Evolutionary conservation across 2,113 vertebrate genomes (phyloP), one percentile per base, ranked within the genome.

Genomic region (Lepidothrix coronata): DNA sequence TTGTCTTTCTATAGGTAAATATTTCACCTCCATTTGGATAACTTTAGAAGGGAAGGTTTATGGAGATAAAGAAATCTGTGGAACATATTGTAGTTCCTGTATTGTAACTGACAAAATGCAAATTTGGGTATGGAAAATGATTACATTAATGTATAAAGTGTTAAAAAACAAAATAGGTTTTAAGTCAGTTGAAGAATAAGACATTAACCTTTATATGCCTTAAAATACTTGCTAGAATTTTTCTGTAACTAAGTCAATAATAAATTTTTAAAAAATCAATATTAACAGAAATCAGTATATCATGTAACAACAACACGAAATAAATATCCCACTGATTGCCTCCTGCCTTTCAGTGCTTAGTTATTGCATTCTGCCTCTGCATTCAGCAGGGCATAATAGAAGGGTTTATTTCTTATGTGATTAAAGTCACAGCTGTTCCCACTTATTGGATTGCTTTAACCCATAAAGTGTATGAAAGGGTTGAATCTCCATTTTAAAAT

Each of bases 371-470:
- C 85, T 96, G 71, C 79, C 61, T 96, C 91, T 91, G 21, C 68
- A 95, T 96, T 96, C 91, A 95, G 91, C 80, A 91, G 79, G 52
- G 61, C 71, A 92, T 96, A 96, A 97, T 97, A 76, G 85, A 94
- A 96, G 90, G 27, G 81, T 97, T 97, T 94, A 96, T 97, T 97
- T 95, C 96, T 97, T 91, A 82, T 75, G 88, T 95, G 95, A 96
- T 97, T 95, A 97, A 96, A 97, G 90, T 92, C 94, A 94, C 96
- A 97, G 95, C 93, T 97, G 96, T 97, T 97, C 63, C 37, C 19
- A n/a, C 88, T 96, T 97, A 96, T 22, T 94, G 81, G 58, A 94
- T 93, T 92, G 78, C 86, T 86, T 95, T 95, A 91, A 92, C 93
- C 39, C 68, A 25, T 59, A 70, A 89, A 89, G 52, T 73, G 13